phyloP scores from a whole-genome alignment of 2,797 vertebrate species.

The Varecia variegata region DNA sequence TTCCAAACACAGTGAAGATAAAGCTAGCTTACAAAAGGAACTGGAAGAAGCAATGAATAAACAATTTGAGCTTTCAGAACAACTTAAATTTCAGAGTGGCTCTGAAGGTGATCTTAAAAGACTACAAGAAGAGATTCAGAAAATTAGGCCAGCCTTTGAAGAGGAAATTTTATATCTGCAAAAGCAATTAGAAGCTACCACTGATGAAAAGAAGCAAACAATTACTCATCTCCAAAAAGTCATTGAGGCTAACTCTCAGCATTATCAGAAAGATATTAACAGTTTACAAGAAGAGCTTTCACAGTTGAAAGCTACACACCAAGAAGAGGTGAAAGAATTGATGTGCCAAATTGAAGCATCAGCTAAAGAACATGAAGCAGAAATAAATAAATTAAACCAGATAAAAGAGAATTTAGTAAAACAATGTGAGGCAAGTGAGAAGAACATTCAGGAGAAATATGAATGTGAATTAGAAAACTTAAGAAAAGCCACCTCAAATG shows the following conservation, averaged over 20 bases:
- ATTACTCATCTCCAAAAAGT: conserved; percentile 84
- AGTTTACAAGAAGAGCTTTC: conserved; percentile 89
- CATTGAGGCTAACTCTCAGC: conserved; percentile 85
- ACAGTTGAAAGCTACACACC: conserved; percentile 84
- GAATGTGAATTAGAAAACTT: conserved; percentile 81
- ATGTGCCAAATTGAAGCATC: conserved; percentile 84
- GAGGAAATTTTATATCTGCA: conserved; percentile 85
- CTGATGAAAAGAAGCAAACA: conserved; percentile 84
- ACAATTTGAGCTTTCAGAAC: conserved; percentile 81
- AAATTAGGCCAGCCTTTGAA: conserved; percentile 82
- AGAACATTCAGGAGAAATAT: conserved; percentile 85
- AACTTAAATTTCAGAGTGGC: conserved; percentile 82
- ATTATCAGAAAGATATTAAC: conserved; percentile 88
- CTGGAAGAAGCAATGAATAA: conserved; percentile 85
- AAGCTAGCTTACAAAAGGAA: conserved; percentile 86
- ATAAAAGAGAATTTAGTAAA: conserved; percentile 87
- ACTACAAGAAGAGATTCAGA: conserved; percentile 82
- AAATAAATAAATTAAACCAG: conserved; percentile 86
- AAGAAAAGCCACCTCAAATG: conserved; percentile 73
- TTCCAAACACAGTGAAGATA: conserved; percentile 86
- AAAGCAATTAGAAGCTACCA: conserved; percentile 84
- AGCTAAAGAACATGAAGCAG: conserved; percentile 86
- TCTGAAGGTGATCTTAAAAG: conserved; percentile 80
- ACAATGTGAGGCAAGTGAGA: conserved; percentile 87
- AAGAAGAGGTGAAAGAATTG: conserved; percentile 90